Evolutionary conservation across 2,797 vertebrate species (phyloP).

Genomic region (Sarcophilus harrisii): DNA sequence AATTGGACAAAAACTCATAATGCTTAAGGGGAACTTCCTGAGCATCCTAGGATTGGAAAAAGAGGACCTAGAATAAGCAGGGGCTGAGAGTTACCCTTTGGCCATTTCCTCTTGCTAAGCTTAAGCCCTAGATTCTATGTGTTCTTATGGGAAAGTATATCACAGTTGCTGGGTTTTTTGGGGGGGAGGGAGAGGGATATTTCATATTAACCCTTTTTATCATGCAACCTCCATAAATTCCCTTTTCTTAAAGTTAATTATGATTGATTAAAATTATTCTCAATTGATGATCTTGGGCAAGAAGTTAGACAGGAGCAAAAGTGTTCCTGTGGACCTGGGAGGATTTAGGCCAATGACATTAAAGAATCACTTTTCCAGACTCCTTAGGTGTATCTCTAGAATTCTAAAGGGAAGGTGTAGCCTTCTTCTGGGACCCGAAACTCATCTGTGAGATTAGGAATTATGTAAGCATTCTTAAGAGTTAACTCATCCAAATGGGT

Average conservation of each 20-base stretch:
- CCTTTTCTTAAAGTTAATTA: not conserved
- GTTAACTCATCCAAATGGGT: not conserved
- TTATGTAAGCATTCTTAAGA: not conserved
- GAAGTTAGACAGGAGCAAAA: not conserved
- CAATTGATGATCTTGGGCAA: not conserved
- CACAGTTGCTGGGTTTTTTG: not conserved
- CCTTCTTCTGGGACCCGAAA: not conserved
- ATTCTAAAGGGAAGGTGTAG: not conserved
- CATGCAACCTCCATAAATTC: not conserved
- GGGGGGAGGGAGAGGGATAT: not conserved
- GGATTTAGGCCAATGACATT: not conserved
- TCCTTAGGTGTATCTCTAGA: not conserved
- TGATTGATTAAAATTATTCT: not conserved
- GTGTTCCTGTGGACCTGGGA: not conserved
- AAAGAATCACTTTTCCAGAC: not conserved
- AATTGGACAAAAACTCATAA: not conserved
- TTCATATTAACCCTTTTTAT: not conserved
- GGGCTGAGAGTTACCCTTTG: not conserved
- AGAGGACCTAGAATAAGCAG: not conserved
- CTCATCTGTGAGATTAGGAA: not conserved
- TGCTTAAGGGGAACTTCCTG: not conserved
- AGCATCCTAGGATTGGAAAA: not conserved
- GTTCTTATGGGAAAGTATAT: not conserved
- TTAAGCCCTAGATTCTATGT: not conserved
- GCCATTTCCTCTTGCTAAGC: not conserved